Conservation (phyloP, 2,113 vertebrate species). For the Cinclus cinclus region DNA sequence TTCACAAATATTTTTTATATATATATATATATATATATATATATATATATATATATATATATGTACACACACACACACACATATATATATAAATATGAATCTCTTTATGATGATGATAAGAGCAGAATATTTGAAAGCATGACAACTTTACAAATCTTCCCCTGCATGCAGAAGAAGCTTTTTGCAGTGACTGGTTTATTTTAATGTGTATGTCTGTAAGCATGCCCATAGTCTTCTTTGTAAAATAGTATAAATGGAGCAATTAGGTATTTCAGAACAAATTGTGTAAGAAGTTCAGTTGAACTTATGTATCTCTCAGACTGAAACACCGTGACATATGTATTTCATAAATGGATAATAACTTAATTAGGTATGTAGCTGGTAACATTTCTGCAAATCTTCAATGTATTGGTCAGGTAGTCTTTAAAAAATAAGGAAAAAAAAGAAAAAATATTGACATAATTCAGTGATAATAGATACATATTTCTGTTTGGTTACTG, state of each 20-base stretch:
- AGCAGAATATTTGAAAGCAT: constrained; percentile 46
- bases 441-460: background rate
- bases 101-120: background rate
- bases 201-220: constrained; percentile 27
- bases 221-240: constrained; percentile 43
- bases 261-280: constrained; percentile 1
- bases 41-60: background rate
- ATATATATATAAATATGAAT: background rate
- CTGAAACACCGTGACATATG: background rate
- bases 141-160: constrained; percentile 20
- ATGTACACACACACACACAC: too few species aligned
- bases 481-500: background rate
- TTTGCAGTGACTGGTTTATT: constrained; percentile 26
- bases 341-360: background rate
- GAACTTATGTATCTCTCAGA: background rate
- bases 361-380: background rate
- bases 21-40: background rate
- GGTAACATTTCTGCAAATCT: background rate
- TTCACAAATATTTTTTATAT: background rate
- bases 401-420: background rate
- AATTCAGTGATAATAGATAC: background rate
- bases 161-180: constrained; percentile 39
- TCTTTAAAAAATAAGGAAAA: background rate
- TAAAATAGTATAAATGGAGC: background rate
- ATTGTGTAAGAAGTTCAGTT: background rate